These are phyloP conservation scores for Sternarchorhynchus goeldii DNA, from an alignment of 2,797 vertebrate species.

Conservation along the genomic window DNA sequence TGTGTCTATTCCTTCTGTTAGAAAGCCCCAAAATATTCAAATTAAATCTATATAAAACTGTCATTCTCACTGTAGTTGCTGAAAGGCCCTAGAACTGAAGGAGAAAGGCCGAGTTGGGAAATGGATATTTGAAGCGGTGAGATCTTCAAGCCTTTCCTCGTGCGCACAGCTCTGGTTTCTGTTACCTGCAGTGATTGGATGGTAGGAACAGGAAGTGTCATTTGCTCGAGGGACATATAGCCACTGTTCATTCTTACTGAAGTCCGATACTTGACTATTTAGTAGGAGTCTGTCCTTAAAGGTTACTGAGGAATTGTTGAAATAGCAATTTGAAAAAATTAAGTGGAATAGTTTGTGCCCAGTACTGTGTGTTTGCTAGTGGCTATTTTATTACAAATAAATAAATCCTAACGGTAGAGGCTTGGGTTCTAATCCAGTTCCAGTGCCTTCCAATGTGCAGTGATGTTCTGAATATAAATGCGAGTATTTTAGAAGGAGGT, in stretches of 20 bases:
- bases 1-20: background rate
- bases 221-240: background rate
- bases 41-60: background rate
- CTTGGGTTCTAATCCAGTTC: background rate
- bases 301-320: background rate
- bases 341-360: too few species aligned
- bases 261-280: background rate
- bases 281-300: background rate
- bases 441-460: background rate
- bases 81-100: background rate
- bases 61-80: background rate
- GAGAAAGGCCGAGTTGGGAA: background rate
- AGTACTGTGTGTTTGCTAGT: background rate
- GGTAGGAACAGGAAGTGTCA: constrained; percentile 1
- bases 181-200: background rate
- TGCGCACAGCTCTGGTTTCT: background rate
- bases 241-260: background rate
- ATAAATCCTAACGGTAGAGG: too few species aligned
- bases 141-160: background rate
- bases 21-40: too few species aligned
- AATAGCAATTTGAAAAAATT: background rate
- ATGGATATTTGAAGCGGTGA: too few species aligned
- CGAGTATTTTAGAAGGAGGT: background rate
- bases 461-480: background rate
- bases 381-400: background rate